A percentile compares a stretch with the other conserved stretches of the same genome.
These are phyloP conservation scores for Microplitis deprimator DNA, from an alignment of 2,888 invertebrate species.

Conservation along the genomic window DNA sequence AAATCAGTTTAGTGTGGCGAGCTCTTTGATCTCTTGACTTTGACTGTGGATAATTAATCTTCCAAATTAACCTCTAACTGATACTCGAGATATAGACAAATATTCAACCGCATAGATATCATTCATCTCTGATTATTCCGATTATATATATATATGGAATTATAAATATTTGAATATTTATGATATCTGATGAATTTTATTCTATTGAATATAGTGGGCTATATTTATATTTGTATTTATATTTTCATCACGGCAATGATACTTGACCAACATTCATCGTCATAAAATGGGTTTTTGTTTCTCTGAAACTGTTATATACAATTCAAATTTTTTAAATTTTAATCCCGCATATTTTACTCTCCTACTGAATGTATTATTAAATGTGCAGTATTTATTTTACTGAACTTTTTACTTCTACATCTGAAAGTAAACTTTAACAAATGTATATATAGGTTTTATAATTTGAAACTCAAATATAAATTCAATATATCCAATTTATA, in stretches of 20 bases:
- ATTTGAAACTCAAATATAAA: too few species aligned
- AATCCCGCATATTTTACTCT: not conserved
- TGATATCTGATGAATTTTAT: not conserved
- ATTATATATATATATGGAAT: not conserved
- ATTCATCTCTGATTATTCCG: slow-evolving; percentile 8
- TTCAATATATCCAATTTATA: too few species aligned
- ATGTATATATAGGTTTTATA: not conserved
- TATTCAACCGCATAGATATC: not conserved
- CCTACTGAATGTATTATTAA: not conserved
- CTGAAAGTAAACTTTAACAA: not conserved
- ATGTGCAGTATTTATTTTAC: not conserved
- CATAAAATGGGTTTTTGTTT: not conserved
- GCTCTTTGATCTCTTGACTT: slow-evolving; percentile 36
- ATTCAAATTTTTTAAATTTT: not conserved
- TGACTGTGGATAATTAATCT: slow-evolving; percentile 48
- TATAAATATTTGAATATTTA: not conserved
- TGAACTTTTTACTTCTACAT: not conserved
- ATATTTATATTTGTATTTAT: not conserved
- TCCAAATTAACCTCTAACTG: slow-evolving; percentile 34
- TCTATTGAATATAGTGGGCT: not conserved
- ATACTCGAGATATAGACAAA: not conserved
- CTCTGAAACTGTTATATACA: not conserved
- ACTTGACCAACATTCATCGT: not conserved
- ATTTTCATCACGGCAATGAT: not conserved
- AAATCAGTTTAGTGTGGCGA: not conserved